These are phyloP conservation scores for Drosophila fuyamai DNA, from an alignment of 1,140 invertebrate species.

Conservation along the genomic window DNA sequence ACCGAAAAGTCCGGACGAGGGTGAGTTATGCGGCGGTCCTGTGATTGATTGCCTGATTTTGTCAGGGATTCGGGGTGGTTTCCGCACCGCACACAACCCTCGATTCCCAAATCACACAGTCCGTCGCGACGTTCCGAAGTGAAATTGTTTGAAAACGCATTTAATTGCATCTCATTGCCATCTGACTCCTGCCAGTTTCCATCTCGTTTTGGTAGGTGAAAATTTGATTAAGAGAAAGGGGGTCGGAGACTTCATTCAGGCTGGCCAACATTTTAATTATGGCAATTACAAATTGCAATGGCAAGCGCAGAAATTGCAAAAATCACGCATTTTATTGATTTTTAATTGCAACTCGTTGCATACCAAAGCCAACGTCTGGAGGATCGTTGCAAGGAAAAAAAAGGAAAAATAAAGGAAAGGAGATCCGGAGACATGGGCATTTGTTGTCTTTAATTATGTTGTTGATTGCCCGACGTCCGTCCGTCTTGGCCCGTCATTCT, in stretches of 20 bases:
- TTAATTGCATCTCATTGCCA: conserved; percentile 61
- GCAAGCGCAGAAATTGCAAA: conserved; percentile 75
- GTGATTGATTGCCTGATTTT: conserved; percentile 79
- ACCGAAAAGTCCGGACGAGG: conserved; percentile 39
- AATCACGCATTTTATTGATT: conserved; percentile 84
- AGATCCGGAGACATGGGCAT: conserved; percentile 61
- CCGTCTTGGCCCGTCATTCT: conserved; percentile 40
- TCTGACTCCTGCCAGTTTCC: conserved; percentile 26
- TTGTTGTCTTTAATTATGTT: conserved; percentile 82
- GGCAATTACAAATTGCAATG: conserved; percentile 80
- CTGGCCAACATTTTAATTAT: conserved; percentile 74
- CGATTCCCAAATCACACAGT: not conserved
- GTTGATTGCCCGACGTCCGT: conserved; percentile 64
- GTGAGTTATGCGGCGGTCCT: conserved; percentile 75
- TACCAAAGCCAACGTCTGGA: conserved; percentile 51
- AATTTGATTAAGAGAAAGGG: conserved; percentile 70
- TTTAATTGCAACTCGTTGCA: conserved; percentile 82
- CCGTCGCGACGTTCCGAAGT: conserved; percentile 12
- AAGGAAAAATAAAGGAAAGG: conserved; percentile 1
- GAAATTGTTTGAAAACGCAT: conserved; percentile 62
- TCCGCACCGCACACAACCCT: conserved; percentile 13
- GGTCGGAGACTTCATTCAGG: not conserved
- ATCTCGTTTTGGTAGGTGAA: conserved; percentile 63
- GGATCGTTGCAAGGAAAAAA: conserved; percentile 18
- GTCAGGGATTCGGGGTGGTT: conserved; percentile 41